Conservation (phyloP, 2,113 vertebrate species). For the Perca flavescens region DNA sequence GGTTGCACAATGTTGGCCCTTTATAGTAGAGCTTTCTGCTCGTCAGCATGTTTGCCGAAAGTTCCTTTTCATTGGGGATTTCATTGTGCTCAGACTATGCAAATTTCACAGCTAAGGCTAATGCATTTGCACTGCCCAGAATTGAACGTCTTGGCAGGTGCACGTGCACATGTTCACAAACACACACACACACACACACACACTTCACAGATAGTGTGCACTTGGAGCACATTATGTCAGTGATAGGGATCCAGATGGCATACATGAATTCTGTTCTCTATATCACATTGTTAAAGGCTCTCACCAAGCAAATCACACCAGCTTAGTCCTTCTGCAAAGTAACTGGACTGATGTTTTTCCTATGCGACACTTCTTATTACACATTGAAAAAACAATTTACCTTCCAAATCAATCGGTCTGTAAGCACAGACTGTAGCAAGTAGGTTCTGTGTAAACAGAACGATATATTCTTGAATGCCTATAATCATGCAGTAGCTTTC, state of each 20-base stretch:
- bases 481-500: slow-evolving; percentile 56
- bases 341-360: slow-evolving; percentile 59
- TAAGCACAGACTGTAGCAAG: slow-evolving; percentile 34
- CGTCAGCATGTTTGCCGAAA: slow-evolving; percentile 82
- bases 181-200: slow-evolving; percentile 13
- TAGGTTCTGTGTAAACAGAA: slow-evolving; percentile 46
- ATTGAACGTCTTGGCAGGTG: slow-evolving; percentile 46
- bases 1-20: slow-evolving; percentile 72
- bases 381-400: slow-evolving; percentile 42
- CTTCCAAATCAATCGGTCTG: slow-evolving; percentile 49
- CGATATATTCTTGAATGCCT: slow-evolving; percentile 46
- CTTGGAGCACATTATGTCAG: slow-evolving; percentile 38
- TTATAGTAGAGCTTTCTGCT: slow-evolving; percentile 72
- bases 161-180: background rate
- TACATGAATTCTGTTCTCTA: slow-evolving; percentile 26
- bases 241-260: slow-evolving; percentile 67
- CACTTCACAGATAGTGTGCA: slow-evolving; percentile 20
- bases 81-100: slow-evolving; percentile 78
- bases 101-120: slow-evolving; percentile 73
- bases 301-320: slow-evolving; percentile 28
- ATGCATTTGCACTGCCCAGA: slow-evolving; percentile 63
- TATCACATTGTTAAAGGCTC: slow-evolving; percentile 43
- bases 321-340: slow-evolving; percentile 44
- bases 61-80: slow-evolving; percentile 80
- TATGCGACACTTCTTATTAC: slow-evolving; percentile 45